Evolutionary conservation across 2,113 vertebrate genomes (phyloP).

Genomic region (Fregata magnificens): DNA sequence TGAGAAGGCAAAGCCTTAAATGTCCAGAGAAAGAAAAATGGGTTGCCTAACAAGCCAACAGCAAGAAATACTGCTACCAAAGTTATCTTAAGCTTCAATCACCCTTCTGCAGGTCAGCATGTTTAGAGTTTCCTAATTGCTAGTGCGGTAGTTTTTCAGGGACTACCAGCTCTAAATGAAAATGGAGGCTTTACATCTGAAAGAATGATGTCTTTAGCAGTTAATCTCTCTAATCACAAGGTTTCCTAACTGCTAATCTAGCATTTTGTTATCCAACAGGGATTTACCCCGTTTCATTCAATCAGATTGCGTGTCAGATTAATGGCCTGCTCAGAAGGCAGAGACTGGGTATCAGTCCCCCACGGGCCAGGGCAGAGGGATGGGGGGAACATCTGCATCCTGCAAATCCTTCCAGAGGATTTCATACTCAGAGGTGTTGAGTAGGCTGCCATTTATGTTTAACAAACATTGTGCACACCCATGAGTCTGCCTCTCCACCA

Average conservation of each 20-base stretch:
- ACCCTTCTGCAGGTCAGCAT: neutral
- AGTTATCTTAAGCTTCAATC: neutral
- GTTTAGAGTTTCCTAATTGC: neutral
- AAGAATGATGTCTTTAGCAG: neutral
- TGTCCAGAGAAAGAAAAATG: neutral
- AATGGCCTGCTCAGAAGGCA: neutral
- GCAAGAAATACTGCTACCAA: neutral
- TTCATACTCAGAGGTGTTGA: neutral
- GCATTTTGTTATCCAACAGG: neutral
- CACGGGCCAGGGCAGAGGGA: neutral
- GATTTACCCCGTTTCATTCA: neutral
- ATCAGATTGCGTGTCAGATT: neutral
- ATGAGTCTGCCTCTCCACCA: neutral
- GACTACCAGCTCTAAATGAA: neutral
- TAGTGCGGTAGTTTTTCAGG: neutral
- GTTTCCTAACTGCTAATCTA: constrained; percentile 3
- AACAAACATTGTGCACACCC: neutral
- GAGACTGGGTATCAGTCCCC: neutral
- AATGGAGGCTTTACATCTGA: neutral
- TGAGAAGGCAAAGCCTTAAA: neutral
- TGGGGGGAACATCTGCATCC: neutral
- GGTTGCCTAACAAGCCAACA: neutral
- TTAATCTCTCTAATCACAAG: constrained; percentile 9
- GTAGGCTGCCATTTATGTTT: neutral
- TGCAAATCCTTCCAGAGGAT: neutral